Percentiles rank a stretch among this genome's conserved stretches.
Evolutionary conservation across 2,797 vertebrate species (phyloP).

Genomic region (Clamator glandarius): DNA sequence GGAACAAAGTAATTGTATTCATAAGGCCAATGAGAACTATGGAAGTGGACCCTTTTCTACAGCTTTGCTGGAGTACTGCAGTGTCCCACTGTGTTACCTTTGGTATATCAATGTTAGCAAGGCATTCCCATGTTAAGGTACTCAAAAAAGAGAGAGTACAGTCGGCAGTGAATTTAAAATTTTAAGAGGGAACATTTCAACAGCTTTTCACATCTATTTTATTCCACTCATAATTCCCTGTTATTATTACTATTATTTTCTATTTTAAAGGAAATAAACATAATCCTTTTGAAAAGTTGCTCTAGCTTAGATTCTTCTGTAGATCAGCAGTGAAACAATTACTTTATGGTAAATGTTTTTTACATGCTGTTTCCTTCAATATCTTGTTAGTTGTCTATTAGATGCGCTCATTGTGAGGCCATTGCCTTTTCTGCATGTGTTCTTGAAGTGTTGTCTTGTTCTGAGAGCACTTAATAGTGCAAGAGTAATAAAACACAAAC

Average conservation of each 20-base stretch:
- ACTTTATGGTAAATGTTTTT: neutral
- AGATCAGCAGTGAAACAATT: neutral
- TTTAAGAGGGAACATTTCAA: neutral
- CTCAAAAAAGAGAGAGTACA: neutral
- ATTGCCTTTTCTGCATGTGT: neutral
- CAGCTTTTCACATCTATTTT: neutral
- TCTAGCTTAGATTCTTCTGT: neutral
- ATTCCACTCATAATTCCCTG: neutral
- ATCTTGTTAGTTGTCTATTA: neutral
- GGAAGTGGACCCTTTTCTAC: neutral
- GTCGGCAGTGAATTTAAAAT: neutral
- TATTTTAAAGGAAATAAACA: slow-evolving; percentile 22
- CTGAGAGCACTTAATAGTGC: neutral
- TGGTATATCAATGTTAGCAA: neutral
- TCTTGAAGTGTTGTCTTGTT: neutral
- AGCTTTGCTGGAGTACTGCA: neutral
- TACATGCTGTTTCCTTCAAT: neutral
- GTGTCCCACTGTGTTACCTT: neutral
- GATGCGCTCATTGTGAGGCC: neutral
- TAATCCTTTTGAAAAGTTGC: neutral
- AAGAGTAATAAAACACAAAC: neutral
- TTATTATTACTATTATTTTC: neutral
- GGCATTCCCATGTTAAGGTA: neutral
- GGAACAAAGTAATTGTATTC: slow-evolving; percentile 45
- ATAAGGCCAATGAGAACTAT: slow-evolving; percentile 6